Evolutionary conservation across 2,113 vertebrate genomes (phyloP).

Genomic region (Seriola rivoliana): DNA sequence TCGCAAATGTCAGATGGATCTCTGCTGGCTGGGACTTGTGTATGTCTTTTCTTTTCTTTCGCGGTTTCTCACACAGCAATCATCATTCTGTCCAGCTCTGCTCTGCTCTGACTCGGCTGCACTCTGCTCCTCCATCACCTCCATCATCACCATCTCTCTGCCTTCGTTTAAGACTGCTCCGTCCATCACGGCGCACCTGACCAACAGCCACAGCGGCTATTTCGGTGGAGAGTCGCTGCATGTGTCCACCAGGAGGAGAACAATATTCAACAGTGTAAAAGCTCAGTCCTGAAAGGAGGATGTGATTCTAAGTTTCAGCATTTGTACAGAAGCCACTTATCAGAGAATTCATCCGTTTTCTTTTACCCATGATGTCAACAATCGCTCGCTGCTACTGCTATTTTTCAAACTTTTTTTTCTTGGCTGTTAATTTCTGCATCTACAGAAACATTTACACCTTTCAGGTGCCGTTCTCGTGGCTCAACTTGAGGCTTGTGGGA

Average conservation of each 20-base stretch:
- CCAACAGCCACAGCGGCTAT: background rate
- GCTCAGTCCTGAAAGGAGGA: background rate
- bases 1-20: slow-evolving; percentile 45
- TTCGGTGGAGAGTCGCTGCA: slow-evolving; percentile 9
- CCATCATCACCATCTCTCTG: slow-evolving; percentile 8
- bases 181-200: slow-evolving; percentile 12
- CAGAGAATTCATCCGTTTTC: too few species aligned
- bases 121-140: slow-evolving; percentile 49
- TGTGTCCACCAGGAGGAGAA: background rate
- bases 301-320: too few species aligned
- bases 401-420: too few species aligned
- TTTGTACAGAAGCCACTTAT: too few species aligned
- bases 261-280: background rate
- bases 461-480: too few species aligned
- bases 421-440: too few species aligned
- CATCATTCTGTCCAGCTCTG: background rate
- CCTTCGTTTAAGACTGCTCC: slow-evolving; percentile 22
- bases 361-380: too few species aligned
- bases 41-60: slow-evolving; percentile 36
- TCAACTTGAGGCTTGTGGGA: too few species aligned
- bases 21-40: slow-evolving; percentile 20
- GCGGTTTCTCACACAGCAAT: slow-evolving; percentile 2
- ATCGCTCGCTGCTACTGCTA: too few species aligned
- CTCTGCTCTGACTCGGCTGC: slow-evolving; percentile 26
- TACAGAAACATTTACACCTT: too few species aligned